These are phyloP conservation scores for Hypolimnas misippus DNA, from an alignment of 2,888 invertebrate genomes.

Conservation along the genomic window DNA sequence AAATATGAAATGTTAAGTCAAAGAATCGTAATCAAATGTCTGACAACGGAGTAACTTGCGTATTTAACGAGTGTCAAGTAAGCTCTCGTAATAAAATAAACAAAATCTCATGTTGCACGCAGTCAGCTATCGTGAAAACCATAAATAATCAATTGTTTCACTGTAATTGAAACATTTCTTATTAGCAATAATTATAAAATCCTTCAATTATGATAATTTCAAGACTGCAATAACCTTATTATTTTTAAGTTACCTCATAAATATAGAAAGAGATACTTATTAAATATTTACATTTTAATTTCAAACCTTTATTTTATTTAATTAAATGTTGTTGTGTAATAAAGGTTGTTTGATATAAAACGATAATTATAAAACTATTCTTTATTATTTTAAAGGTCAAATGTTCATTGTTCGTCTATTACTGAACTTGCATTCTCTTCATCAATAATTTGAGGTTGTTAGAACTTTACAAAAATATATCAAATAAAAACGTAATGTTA, in stretches of 20 bases:
- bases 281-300: background rate
- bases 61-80: conserved; percentile 12
- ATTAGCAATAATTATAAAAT: conserved; percentile 23
- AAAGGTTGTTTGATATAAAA: background rate
- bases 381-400: conserved; percentile 1
- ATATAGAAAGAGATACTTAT: conserved; percentile 19
- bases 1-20: conserved; percentile 4
- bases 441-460: background rate
- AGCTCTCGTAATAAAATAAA: conserved; percentile 51
- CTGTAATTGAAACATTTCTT: conserved; percentile 11
- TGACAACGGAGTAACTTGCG: background rate
- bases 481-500: background rate
- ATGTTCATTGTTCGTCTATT: background rate
- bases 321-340: background rate
- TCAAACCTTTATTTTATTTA: background rate
- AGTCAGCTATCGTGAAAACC: conserved; percentile 17
- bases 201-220: conserved; percentile 20
- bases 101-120: conserved; percentile 70
- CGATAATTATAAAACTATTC: background rate
- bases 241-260: conserved; percentile 17
- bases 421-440: background rate
- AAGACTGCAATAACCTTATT: conserved; percentile 13
- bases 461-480: background rate
- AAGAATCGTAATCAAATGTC: background rate
- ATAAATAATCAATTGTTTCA: conserved; percentile 26